Base-by-base conservation (phyloP, 2,113 vertebrate species). In the Hepsetus odoe region DNA sequence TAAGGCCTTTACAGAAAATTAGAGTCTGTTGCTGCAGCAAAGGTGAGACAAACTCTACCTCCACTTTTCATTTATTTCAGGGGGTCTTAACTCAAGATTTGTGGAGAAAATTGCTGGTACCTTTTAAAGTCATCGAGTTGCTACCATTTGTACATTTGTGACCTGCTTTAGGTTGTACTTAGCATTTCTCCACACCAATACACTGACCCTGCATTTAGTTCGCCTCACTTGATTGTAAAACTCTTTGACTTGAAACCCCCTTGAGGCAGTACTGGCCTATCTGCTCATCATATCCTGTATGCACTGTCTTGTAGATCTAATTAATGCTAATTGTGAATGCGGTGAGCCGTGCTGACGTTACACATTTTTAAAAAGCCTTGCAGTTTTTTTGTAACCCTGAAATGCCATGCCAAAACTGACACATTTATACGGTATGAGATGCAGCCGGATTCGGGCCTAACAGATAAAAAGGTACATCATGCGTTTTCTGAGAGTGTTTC, bases 251-350 rank as follows among this genome's bases (percentile, higher is more conserved):
- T 32, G 5, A 6, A 73, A 58, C 26, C 30, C 49, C 61, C 65
- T 3, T 9, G 70, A 73, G 70, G 59, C 51, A 24, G 30, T 44
- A 33, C 20, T 24, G 77, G 59, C 24, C 32, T 67, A 49, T 56
- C 59, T 51, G 33, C 68, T 38, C n/a, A 65, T 79, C 11, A 28
- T 32, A 58, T 79, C 59, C 64, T 32, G 59, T 66, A 55, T 80
- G 46, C 38, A 46, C 33, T 67, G 72, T 32, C 61, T 28, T n/a
- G 49, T 26, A 74, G 40, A 46, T 67, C 70, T 80, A 73, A 80
- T 74, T 74, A 73, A 61, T 64, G 7, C 61, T 80, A 74, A 80
- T 73, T 80, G 77, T 16, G 56, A 73, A 30, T 28, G 70, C 61
- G 65, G 59, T 68, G 69, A 77, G 46, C 53, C 64, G 26, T 61